Evolutionary conservation across 1,140 invertebrate species (phyloP).

Genomic region (Bicyclus anynana): DNA sequence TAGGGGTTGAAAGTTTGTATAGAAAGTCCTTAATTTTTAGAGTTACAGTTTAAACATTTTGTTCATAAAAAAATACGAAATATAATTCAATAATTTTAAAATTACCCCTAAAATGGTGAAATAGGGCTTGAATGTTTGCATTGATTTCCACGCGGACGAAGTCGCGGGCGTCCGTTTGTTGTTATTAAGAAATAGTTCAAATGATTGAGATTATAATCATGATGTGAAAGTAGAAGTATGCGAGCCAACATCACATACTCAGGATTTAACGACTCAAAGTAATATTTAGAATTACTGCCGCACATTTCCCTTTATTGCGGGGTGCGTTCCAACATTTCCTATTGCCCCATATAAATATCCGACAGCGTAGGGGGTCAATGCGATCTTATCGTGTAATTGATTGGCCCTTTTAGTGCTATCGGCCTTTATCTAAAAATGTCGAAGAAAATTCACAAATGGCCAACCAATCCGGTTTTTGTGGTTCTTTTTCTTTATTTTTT

Average conservation of each 20-base stretch:
- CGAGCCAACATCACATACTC: not conserved
- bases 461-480: slow-evolving; percentile 11
- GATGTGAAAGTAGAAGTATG: not conserved
- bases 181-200: too few relatives aligned
- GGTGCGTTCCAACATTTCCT: slow-evolving; percentile 6
- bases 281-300: not conserved
- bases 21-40: too few relatives aligned
- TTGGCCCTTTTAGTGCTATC: slow-evolving; percentile 22
- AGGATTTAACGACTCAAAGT: not conserved
- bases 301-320: slow-evolving; percentile 2
- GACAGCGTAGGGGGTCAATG: slow-evolving; percentile 17
- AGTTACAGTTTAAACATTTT: too few relatives aligned
- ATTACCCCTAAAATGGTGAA: too few relatives aligned
- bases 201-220: too few relatives aligned
- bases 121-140: too few relatives aligned
- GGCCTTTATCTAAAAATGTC: slow-evolving; percentile 22
- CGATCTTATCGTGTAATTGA: slow-evolving; percentile 24
- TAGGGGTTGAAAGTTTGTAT: too few relatives aligned
- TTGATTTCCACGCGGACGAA: too few relatives aligned
- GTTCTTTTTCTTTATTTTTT: slow-evolving; percentile 1
- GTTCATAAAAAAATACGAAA: too few relatives aligned
- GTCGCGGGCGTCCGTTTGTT: too few relatives aligned
- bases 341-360: slow-evolving; percentile 14
- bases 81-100: too few relatives aligned
- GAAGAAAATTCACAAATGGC: slow-evolving; percentile 19